A percentile compares a stretch with the other conserved stretches of the same genome.
Conservation (phyloP, 2,113 vertebrate species). For the Channa argus region DNA sequence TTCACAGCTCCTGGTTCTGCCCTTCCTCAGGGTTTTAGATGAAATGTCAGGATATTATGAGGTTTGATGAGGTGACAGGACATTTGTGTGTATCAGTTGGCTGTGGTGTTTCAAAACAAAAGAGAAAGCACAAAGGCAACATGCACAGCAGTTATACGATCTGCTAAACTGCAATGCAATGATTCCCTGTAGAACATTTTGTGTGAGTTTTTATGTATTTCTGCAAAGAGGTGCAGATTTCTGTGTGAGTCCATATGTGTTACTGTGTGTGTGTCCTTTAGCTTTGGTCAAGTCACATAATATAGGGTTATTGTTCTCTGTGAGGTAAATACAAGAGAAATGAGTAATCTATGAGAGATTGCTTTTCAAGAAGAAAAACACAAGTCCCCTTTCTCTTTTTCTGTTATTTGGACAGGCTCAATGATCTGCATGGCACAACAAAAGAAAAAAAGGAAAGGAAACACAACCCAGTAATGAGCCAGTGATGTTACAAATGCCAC, state of each 20-base stretch:
- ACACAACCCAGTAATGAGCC: conserved; percentile 48
- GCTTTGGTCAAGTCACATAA: conserved; percentile 51
- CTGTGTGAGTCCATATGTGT: conserved; percentile 19
- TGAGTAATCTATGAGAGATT: conserved; percentile 56
- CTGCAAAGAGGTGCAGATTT: conserved; percentile 37
- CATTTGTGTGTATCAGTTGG: conserved; percentile 13
- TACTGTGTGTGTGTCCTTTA: neutral
- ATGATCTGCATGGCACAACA: neutral
- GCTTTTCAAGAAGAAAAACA: conserved; percentile 36
- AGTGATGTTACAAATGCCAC: conserved; percentile 61
- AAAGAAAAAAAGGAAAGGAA: neutral
- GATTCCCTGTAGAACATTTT: conserved; percentile 23
- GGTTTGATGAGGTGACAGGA: conserved; percentile 34
- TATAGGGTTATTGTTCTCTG: conserved; percentile 58
- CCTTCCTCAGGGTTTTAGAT: conserved; percentile 38
- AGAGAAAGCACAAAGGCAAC: conserved; percentile 29
- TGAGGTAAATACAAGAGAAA: conserved; percentile 52
- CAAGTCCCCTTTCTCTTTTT: conserved; percentile 6
- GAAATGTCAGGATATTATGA: conserved; percentile 54
- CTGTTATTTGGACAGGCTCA: conserved; percentile 18
- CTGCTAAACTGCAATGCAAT: conserved; percentile 38
- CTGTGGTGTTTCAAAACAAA: conserved; percentile 36
- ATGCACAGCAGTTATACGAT: conserved; percentile 38
- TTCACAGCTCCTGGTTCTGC: conserved; percentile 36
- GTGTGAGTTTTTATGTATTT: conserved; percentile 30